Conservation (phyloP, 2,797 vertebrate genomes). For the Crypturellus tataupa region DNA sequence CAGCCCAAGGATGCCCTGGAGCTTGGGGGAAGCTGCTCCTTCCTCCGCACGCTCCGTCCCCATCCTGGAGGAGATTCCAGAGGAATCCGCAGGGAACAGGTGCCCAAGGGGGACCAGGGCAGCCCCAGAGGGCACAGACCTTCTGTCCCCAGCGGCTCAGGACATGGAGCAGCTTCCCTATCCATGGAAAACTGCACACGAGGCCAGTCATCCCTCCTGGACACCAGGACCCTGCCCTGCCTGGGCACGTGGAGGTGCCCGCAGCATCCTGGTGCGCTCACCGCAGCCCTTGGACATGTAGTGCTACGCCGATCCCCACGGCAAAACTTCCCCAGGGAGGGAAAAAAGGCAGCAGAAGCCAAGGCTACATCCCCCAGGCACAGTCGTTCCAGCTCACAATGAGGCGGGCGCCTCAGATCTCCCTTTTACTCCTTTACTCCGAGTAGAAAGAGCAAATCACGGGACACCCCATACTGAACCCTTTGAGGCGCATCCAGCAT, state of each 20-base stretch:
- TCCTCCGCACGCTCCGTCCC: neutral
- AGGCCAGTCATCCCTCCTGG: rapidly evolving
- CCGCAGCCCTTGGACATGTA: neutral
- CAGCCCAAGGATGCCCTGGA: constrained; percentile 23
- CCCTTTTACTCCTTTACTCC: constrained; percentile 48
- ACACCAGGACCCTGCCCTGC: neutral
- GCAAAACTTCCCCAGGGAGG: neutral
- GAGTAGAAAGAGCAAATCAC: constrained; percentile 49
- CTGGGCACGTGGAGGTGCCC: neutral
- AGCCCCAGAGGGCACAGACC: rapidly evolving
- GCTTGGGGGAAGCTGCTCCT: neutral
- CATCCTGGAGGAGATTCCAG: neutral
- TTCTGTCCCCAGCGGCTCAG: rapidly evolving
- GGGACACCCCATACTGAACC: constrained; percentile 54
- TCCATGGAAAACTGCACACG: neutral
- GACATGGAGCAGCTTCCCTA: neutral
- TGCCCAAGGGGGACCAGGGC: rapidly evolving
- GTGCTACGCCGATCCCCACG: neutral
- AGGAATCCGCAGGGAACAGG: rapidly evolving
- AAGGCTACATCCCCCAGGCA: neutral
- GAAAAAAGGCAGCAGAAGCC: constrained; percentile 22
- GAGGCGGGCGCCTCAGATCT: constrained; percentile 40
- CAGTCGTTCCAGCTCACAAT: constrained; percentile 3
- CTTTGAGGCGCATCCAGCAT: constrained; percentile 73
- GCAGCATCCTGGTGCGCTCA: rapidly evolving